A percentile compares a stretch with the other conserved stretches of the same genome.
Evolutionary conservation across 2,888 invertebrate species (phyloP).

Genomic region (Didymodactylos carnosus): DNA sequence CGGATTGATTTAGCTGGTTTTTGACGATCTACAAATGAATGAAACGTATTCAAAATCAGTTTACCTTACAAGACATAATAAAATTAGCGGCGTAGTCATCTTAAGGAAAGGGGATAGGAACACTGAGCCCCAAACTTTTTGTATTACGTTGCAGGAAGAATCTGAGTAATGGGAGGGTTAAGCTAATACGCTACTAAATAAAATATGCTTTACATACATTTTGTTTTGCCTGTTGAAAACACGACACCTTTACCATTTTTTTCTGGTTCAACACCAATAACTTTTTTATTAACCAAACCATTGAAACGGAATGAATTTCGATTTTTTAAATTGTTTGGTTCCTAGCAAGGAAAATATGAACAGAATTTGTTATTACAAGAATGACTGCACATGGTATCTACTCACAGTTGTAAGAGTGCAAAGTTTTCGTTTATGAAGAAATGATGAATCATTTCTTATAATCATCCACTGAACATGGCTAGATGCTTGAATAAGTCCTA

Average conservation of each 20-base stretch:
- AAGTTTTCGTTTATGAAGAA: slow-evolving; percentile 59
- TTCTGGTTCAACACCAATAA: slow-evolving; percentile 56
- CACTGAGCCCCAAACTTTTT: too few relatives aligned
- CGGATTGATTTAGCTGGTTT: slow-evolving; percentile 58
- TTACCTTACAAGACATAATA: too few relatives aligned
- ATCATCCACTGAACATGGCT: slow-evolving; percentile 68
- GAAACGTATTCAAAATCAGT: too few relatives aligned
- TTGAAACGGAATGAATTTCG: slow-evolving; percentile 78
- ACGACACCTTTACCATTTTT: slow-evolving; percentile 72
- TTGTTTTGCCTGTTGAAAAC: slow-evolving; percentile 50
- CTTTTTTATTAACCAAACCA: slow-evolving; percentile 74
- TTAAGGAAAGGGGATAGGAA: too few relatives aligned
- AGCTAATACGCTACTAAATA: too few relatives aligned
- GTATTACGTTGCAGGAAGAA: too few relatives aligned
- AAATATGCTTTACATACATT: slow-evolving; percentile 18
- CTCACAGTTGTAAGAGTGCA: slow-evolving; percentile 49
- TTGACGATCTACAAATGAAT: slow-evolving; percentile 36
- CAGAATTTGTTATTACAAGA: neutral
- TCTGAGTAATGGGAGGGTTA: too few relatives aligned
- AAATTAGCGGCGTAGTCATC: too few relatives aligned
- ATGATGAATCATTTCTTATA: slow-evolving; percentile 65
- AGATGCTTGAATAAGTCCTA: slow-evolving; percentile 17
- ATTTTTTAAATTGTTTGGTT: slow-evolving; percentile 77
- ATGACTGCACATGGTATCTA: slow-evolving; percentile 38
- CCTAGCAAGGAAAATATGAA: slow-evolving; percentile 40